Evolutionary conservation across 2,113 vertebrate species (phyloP), one percentile per base, ranked within the genome.

Genomic region (Solea solea): DNA sequence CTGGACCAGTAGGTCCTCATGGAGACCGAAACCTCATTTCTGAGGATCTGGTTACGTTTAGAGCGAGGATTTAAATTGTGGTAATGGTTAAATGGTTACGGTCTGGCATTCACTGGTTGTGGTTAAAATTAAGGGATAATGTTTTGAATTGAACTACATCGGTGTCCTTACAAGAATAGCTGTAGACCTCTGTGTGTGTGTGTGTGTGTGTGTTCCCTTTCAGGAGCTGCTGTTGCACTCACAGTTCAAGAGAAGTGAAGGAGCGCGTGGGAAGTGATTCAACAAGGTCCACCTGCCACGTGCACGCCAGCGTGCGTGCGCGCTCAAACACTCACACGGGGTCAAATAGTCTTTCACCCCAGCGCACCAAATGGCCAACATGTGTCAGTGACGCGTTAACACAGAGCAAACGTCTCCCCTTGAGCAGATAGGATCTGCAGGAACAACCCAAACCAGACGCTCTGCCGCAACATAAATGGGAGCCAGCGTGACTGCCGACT

Each of bases 201-300:
- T 6, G 34, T 60, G 65, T 58, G 78, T 58, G 60, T 81, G 68
- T 62, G 69, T 62, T 76, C 59, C 39, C 53, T 3, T 7, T 39
- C 75, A 74, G 60, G 86, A 85, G 84, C 88, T 86, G 90, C 83
- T 88, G 86, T 81, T 84, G 67, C 49, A 55, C 77, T 79, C 78
- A 87, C 61, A 76, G 83, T 71, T 88, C 76, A 86, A 81, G 80
- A 79, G 84, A 83, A 85, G 84, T 83, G 78, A 76, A 83, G 78
- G 83, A 87, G 88, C 74, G 84, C 86, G 80, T 89, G 87, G 88
- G 84, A 89, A 90, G 85, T 78, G 87, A 84, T 88, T 90, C 82
- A 83, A 82, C 86, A 79, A 79, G 67, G 84, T 90, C 86, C 92
- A 92, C 91, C 92, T 92, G 91, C 90, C 82, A 66, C 82, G 69